Percentiles rank a stretch among this genome's conserved stretches.
Conservation (phyloP, 1,140 invertebrate genomes). For the Formica exsecta region DNA sequence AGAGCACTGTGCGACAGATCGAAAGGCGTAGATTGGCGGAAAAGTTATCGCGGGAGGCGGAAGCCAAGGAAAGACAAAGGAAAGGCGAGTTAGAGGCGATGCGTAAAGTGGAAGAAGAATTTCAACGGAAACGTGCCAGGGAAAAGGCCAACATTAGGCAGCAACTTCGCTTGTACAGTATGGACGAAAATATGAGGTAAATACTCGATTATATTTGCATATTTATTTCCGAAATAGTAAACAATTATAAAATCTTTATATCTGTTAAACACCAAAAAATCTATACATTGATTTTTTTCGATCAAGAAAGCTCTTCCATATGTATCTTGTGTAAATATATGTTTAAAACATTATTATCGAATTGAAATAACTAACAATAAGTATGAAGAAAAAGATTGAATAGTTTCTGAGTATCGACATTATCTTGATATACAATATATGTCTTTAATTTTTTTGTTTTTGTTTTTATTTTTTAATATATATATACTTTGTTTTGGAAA, state of each 20-base stretch:
- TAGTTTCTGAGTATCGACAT: not conserved
- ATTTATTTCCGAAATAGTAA: no score
- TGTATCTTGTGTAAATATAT: not conserved
- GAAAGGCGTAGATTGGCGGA: constrained; percentile 91
- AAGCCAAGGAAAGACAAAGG: constrained; percentile 91
- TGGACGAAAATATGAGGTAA: constrained; percentile 86
- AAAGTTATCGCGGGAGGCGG: constrained; percentile 91
- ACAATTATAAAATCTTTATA: no score
- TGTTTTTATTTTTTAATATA: not conserved
- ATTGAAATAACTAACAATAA: no score
- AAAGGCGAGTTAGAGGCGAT: constrained; percentile 92
- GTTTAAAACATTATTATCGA: not conserved
- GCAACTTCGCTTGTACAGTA: constrained; percentile 89
- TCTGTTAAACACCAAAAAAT: not conserved
- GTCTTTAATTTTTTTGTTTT: no score
- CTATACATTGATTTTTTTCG: not conserved
- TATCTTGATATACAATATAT: no score
- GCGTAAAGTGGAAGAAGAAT: constrained; percentile 91
- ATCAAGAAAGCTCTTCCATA: not conserved
- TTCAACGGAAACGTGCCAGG: constrained; percentile 90
- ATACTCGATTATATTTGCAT: not conserved
- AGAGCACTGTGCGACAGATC: constrained; percentile 92
- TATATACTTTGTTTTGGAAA: not conserved
- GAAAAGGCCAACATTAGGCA: constrained; percentile 92
- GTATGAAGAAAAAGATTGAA: not conserved